A percentile compares a stretch with the other conserved stretches of the same genome.
Evolutionary conservation across 2,888 invertebrate species (phyloP).

Genomic region (Pseudolycoriella hygida): DNA sequence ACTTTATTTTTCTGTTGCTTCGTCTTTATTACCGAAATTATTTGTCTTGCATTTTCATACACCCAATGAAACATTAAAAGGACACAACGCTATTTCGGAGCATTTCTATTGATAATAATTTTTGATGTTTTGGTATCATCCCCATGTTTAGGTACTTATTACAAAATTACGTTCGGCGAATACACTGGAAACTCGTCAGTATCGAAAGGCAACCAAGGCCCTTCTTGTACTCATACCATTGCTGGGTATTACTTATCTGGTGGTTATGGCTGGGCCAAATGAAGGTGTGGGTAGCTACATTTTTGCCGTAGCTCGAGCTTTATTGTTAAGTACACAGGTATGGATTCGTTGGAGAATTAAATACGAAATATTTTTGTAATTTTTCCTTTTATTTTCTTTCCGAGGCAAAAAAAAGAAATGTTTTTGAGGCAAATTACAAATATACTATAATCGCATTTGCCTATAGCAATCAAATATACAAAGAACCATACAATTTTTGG

Average conservation of each 20-base stretch:
- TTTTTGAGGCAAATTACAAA: too few species aligned
- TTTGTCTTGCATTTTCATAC: too few species aligned
- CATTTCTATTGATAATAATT: not conserved
- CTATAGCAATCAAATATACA: too few species aligned
- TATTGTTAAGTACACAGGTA: slow-evolving; percentile 83
- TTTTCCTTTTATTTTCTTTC: too few species aligned
- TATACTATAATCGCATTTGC: too few species aligned
- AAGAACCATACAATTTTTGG: too few species aligned
- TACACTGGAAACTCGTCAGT: slow-evolving; percentile 77
- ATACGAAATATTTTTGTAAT: not conserved
- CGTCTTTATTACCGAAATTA: too few species aligned
- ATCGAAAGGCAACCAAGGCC: slow-evolving; percentile 80
- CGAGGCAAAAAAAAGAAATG: too few species aligned
- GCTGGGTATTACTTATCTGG: slow-evolving; percentile 77
- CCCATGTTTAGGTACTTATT: slow-evolving; percentile 67
- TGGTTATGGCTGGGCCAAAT: slow-evolving; percentile 66
- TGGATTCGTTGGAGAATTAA: slow-evolving; percentile 12
- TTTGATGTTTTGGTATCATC: slow-evolving; percentile 14
- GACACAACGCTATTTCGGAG: too few species aligned
- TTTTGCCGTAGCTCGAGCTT: slow-evolving; percentile 62
- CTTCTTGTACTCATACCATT: slow-evolving; percentile 83
- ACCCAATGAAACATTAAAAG: too few species aligned
- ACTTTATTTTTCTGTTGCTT: not conserved
- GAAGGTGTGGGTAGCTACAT: slow-evolving; percentile 55
- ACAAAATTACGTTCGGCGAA: slow-evolving; percentile 84